Percentiles rank a stretch among this genome's conserved stretches.
Evolutionary conservation across 2,888 invertebrate species (phyloP).

Genomic region (Cetonia aurata): DNA sequence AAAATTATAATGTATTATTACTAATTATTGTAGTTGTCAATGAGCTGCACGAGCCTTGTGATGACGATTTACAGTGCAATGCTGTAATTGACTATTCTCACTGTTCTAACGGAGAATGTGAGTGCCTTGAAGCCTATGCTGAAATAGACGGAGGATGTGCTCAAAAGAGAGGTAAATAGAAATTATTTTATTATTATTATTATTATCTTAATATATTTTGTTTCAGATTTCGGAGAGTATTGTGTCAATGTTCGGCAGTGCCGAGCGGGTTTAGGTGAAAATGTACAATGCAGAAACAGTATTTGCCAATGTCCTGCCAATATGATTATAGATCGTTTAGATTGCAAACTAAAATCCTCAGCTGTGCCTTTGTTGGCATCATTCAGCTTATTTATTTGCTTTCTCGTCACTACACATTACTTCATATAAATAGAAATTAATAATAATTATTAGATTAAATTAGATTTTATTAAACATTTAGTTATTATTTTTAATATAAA

Average conservation of each 20-base stretch:
- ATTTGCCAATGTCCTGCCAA: constrained; percentile 44
- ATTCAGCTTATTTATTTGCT: neutral
- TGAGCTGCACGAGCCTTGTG: constrained; percentile 23
- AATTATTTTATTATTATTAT: neutral
- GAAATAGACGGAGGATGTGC: constrained; percentile 25
- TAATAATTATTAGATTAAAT: no score
- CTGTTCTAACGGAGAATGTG: constrained; percentile 33
- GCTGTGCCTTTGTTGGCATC: constrained; percentile 1
- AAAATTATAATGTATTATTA: neutral
- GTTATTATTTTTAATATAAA: no score
- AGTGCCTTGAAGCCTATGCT: constrained; percentile 13
- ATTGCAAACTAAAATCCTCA: constrained; percentile 24
- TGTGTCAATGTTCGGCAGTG: constrained; percentile 34
- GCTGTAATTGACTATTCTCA: constrained; percentile 22
- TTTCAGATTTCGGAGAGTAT: constrained; percentile 41
- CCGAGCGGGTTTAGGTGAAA: constrained; percentile 22
- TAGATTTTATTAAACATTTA: no score
- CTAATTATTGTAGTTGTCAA: constrained; percentile 10
- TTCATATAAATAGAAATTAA: no score
- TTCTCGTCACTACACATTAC: neutral
- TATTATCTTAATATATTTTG: neutral
- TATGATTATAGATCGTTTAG: constrained; percentile 33
- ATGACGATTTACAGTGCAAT: constrained; percentile 28
- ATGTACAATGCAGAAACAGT: constrained; percentile 42
- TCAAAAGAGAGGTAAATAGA: constrained; percentile 25